Evolutionary conservation across 1,140 invertebrate genomes (phyloP).

Genomic region (Neomicropteryx cornuta): DNA sequence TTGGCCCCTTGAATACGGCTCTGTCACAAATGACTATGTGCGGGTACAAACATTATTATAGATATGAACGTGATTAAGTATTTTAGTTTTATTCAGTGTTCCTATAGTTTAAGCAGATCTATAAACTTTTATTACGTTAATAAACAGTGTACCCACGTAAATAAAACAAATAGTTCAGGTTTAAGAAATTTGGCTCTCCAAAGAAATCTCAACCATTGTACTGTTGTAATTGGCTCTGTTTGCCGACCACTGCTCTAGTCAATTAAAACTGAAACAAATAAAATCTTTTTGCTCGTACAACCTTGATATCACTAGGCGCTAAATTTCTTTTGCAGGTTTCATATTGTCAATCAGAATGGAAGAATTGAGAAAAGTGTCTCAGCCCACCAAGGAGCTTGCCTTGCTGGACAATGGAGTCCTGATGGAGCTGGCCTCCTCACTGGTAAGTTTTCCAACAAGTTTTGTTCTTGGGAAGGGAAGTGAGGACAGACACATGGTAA

Average conservation of each 20-base stretch:
- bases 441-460: slow-evolving; percentile 39
- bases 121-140: too few species aligned
- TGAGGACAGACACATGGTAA: too few species aligned
- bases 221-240: too few species aligned
- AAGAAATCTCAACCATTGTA: neutral
- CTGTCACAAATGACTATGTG: too few species aligned
- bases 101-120: too few species aligned
- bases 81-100: too few species aligned
- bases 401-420: slow-evolving; percentile 79
- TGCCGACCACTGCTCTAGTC: too few species aligned
- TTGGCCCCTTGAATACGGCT: too few species aligned
- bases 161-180: neutral
- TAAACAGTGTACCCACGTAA: too few species aligned
- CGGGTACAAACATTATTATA: too few species aligned
- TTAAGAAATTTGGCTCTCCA: slow-evolving; percentile 4
- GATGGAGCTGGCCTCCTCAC: slow-evolving; percentile 88
- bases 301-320: slow-evolving; percentile 3
- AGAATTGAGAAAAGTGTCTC: slow-evolving; percentile 86
- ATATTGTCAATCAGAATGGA: slow-evolving; percentile 79
- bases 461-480: too few species aligned
- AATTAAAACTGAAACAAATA: neutral
- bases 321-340: slow-evolving; percentile 47
- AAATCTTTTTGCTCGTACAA: slow-evolving; percentile 2
- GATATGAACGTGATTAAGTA: too few species aligned
- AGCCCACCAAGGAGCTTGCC: slow-evolving; percentile 86